Evolutionary conservation across 2,888 invertebrate genomes (phyloP), one percentile per base, ranked within the genome.

Genomic region (Eupithecia subfuscata): DNA sequence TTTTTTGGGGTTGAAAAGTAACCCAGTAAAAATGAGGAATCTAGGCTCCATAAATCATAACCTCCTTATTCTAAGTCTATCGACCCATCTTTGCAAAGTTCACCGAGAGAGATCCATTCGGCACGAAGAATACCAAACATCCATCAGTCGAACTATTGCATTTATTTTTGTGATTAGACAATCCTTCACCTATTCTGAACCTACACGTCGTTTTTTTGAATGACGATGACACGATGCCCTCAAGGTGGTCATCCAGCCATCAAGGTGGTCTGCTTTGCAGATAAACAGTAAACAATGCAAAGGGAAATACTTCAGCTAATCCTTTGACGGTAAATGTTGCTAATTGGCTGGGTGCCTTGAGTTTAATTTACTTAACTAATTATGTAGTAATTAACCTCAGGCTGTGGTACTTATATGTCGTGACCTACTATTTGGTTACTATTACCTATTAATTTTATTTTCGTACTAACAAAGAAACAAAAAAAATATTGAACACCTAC

Each of bases 301-400:
- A 25, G 14, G 34, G 40, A 30, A 73, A 45, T 40, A 60, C 56
- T n/a, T 67, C 11, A 68, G 16, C 22, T 22, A 73, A 68, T 69
- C 43, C 69, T 74, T 70, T 74, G 65, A 40, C 65, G 70, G 70
- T 65, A 25, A 52, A 70, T 48, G 37, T 48, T 48, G 16, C 64
- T 70, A 48, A 70, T 40, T 65, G 25, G 22, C 65, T 52, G 40
- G 56, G 37, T 69, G 73, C 69, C 43, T 40, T 40, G 67, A 34
- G 43, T 60, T 45, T 60, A 67, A n/a, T 40, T 67, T 67, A 67
- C 65, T 67, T 67, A 67, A 9, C 18, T 37, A 67, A 67, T 67
- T 67, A 25, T 60, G 60, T 25, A 60, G 60, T 60, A 60, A 60
- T 25, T 60, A 60, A 25, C 60, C 25, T 60, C 1, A 60, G 25